These are phyloP conservation scores for Dicycla oo DNA, from an alignment of 2,888 invertebrate species.

Conservation along the genomic window DNA sequence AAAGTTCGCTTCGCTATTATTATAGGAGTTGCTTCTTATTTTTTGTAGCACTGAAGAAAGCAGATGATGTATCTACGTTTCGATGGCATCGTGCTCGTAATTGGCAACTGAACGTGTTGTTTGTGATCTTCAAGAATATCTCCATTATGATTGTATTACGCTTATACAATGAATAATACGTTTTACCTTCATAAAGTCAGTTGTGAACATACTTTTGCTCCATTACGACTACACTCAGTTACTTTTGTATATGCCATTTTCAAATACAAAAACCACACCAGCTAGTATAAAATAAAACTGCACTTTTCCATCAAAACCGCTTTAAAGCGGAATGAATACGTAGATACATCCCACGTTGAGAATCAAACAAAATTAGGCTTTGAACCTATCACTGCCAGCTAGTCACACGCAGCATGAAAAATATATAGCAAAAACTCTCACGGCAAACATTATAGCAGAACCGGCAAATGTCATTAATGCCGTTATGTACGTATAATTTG, in stretches of 20 bases:
- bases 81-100: constrained; percentile 37
- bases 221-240: background rate
- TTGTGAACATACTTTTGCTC: background rate
- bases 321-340: constrained; percentile 57
- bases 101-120: constrained; percentile 32
- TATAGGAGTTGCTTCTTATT: constrained; percentile 40
- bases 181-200: background rate
- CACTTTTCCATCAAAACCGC: constrained; percentile 43
- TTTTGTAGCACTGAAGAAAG: constrained; percentile 45
- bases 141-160: background rate
- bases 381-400: too few species aligned
- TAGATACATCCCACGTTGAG: too few species aligned
- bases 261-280: constrained; percentile 14
- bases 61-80: constrained; percentile 45
- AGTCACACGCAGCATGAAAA: too few species aligned
- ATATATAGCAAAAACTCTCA: too few species aligned
- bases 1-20: constrained; percentile 51
- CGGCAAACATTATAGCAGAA: too few species aligned
- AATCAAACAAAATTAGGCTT: too few species aligned
- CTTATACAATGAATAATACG: background rate
- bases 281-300: constrained; percentile 34
- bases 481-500: too few species aligned
- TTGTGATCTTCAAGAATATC: constrained; percentile 7
- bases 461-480: too few species aligned
- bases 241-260: background rate